These are phyloP conservation scores for Uromys caudimaculatus DNA, from an alignment of 2,797 vertebrate species.

Conservation along the genomic window DNA sequence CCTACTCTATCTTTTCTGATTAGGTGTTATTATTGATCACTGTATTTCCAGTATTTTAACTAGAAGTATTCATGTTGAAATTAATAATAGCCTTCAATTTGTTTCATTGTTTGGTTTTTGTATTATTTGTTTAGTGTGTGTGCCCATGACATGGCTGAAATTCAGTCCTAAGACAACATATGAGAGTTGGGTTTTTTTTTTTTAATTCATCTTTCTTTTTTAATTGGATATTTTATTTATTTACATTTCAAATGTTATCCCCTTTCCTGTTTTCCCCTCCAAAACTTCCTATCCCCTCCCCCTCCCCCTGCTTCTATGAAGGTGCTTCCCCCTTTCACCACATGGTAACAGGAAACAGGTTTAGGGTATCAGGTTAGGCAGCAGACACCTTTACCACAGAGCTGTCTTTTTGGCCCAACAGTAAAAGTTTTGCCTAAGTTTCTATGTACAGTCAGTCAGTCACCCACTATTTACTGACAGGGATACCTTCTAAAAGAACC, in stretches of 20 bases:
- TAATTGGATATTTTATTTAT: too few relatives aligned
- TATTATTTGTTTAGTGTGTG: not conserved
- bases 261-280: too few relatives aligned
- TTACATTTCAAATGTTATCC: too few relatives aligned
- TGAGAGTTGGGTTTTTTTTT: not conserved
- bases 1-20: not conserved
- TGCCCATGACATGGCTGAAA: not conserved
- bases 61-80: not conserved
- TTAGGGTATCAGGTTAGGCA: not conserved
- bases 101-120: not conserved
- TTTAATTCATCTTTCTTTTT: not conserved
- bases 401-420: not conserved
- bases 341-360: not conserved
- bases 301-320: too few relatives aligned
- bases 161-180: not conserved
- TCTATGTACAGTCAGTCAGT: not conserved
- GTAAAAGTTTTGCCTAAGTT: not conserved
- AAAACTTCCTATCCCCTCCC: too few relatives aligned
- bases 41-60: not conserved
- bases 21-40: not conserved
- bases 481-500: not conserved
- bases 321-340: too few relatives aligned
- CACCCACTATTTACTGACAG: not conserved
- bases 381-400: not conserved
- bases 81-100: not conserved